Conservation (phyloP, 2,888 invertebrate species). For the Sinopyrophorus schimmeli region DNA sequence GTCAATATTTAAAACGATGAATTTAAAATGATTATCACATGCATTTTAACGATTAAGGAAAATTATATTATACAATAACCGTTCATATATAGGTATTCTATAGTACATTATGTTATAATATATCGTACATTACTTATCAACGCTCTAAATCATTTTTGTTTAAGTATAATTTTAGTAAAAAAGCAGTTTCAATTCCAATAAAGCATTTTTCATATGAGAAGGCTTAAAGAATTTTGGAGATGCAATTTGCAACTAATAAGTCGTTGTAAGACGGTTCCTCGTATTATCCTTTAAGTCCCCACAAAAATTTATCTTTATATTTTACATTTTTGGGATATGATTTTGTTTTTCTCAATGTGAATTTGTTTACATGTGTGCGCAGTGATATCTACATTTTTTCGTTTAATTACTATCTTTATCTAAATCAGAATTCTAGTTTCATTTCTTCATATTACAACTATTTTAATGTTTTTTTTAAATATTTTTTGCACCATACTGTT, state of each 20-base stretch:
- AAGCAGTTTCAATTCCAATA: conserved; percentile 58
- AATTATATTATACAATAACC: conserved; percentile 47
- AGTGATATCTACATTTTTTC: conserved; percentile 48
- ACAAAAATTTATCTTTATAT: conserved; percentile 36
- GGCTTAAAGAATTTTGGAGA: conserved; percentile 32
- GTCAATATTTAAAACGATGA: too few relatives aligned
- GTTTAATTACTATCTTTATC: conserved; percentile 39
- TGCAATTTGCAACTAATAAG: background rate
- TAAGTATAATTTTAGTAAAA: conserved; percentile 50
- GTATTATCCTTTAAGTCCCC: conserved; percentile 23
- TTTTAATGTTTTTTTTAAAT: conserved; percentile 33
- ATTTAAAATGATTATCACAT: conserved; percentile 54
- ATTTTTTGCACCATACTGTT: conserved; percentile 39
- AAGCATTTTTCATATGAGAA: conserved; percentile 51
- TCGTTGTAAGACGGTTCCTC: conserved; percentile 18
- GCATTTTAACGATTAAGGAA: conserved; percentile 52
- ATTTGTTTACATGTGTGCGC: conserved; percentile 49
- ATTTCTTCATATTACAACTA: conserved; percentile 36
- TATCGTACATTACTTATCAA: conserved; percentile 48
- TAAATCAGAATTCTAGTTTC: conserved; percentile 36
- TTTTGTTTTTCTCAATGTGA: conserved; percentile 45
- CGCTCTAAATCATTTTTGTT: conserved; percentile 40
- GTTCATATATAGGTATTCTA: conserved; percentile 39
- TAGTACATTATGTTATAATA: conserved; percentile 42
- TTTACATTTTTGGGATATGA: conserved; percentile 48